These are phyloP conservation scores for Drosophila seguyi DNA, from an alignment of 1,140 invertebrate species.

Conservation along the genomic window DNA sequence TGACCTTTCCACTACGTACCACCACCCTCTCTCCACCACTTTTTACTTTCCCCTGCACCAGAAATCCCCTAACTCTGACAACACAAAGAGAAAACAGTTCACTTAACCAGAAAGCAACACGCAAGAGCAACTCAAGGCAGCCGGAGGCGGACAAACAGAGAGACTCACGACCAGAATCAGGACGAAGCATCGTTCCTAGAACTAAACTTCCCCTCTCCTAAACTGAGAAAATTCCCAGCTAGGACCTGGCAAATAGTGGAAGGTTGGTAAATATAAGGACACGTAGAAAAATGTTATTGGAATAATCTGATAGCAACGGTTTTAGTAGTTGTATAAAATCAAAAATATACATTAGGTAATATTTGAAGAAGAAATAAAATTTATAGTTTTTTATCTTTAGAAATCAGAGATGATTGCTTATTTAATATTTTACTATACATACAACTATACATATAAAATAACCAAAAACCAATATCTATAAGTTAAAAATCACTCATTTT, in stretches of 20 bases:
- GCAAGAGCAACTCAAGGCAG: conserved; percentile 64
- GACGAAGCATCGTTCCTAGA: conserved; percentile 9
- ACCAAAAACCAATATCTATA: too few relatives aligned
- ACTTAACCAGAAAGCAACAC: conserved; percentile 80
- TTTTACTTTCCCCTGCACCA: background rate
- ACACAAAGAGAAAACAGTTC: conserved; percentile 59
- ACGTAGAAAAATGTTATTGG: background rate
- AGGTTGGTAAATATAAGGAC: conserved; percentile 52
- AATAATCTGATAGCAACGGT: background rate
- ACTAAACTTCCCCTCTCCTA: conserved; percentile 3
- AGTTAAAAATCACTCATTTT: background rate
- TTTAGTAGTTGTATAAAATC: background rate
- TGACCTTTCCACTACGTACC: background rate
- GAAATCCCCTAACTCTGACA: conserved; percentile 17
- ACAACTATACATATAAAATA: too few relatives aligned
- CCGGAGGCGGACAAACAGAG: conserved; percentile 61
- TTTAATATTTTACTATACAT: too few relatives aligned
- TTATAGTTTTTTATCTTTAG: rapidly evolving
- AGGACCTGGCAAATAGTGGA: conserved; percentile 68
- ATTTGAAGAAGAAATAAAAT: background rate
- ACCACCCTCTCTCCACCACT: background rate
- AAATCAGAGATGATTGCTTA: background rate
- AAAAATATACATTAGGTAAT: background rate
- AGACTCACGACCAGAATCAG: conserved; percentile 41
- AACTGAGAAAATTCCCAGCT: conserved; percentile 50